These are phyloP conservation scores for Caenorhabditis sp. DNA, from an alignment of 2,888 invertebrate species.

Conservation along the genomic window DNA sequence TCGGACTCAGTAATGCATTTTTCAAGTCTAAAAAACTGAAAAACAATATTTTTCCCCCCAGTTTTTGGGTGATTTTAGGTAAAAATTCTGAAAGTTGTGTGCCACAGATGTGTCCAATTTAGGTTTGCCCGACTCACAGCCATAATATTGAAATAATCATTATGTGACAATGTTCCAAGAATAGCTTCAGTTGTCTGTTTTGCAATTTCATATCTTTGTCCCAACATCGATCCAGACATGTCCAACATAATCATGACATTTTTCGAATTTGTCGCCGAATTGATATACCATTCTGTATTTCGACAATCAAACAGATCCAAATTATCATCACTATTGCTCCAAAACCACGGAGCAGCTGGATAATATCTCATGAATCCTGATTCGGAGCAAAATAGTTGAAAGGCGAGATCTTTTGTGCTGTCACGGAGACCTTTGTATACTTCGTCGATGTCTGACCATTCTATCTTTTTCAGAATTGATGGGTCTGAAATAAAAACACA, in stretches of 20 bases:
- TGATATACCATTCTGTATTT: slow-evolving; percentile 80
- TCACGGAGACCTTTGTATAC: slow-evolving; percentile 68
- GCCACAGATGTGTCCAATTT: no score
- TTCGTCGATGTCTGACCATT: slow-evolving; percentile 90
- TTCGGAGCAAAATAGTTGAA: slow-evolving; percentile 97
- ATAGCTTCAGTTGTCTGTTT: slow-evolving; percentile 86
- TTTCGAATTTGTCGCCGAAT: slow-evolving; percentile 96
- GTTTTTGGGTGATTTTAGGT: no score
- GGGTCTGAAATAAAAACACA: slow-evolving; percentile 73
- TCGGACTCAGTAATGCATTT: no score
- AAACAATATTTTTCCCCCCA: no score
- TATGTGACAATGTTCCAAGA: slow-evolving; percentile 92
- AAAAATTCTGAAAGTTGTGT: no score
- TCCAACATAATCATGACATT: slow-evolving; percentile 94
- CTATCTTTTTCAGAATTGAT: slow-evolving; percentile 86
- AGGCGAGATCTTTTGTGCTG: slow-evolving; percentile 73
- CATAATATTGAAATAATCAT: slow-evolving; percentile 94
- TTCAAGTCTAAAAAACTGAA: no score
- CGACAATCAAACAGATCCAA: slow-evolving; percentile 84
- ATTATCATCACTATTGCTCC: slow-evolving; percentile 61
- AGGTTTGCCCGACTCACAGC: no score
- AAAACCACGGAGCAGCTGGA: slow-evolving; percentile 75
- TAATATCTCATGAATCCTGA: slow-evolving; percentile 90
- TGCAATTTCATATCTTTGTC: slow-evolving; percentile 85
- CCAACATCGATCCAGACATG: slow-evolving; percentile 72